Percentiles rank a stretch among this genome's conserved stretches.
phyloP scores from a whole-genome alignment of 2,888 invertebrate species.

The Atethmia centrago region DNA sequence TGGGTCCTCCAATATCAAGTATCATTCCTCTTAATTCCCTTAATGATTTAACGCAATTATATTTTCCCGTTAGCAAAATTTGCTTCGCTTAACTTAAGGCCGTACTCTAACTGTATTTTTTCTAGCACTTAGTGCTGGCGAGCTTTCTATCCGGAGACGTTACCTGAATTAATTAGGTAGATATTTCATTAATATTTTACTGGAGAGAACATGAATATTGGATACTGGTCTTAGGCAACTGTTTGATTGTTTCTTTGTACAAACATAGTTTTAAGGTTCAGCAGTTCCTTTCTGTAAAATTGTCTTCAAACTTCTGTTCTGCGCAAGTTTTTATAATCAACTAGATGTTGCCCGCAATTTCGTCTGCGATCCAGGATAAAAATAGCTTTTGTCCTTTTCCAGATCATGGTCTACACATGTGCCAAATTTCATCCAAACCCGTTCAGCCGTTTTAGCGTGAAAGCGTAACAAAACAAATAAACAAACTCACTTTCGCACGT shows the following conservation, averaged over 20 bases:
- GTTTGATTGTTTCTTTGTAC: neutral
- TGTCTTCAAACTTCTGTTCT: no score
- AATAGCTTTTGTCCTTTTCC: no score
- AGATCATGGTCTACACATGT: no score
- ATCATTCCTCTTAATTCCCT: slow-evolving; percentile 24
- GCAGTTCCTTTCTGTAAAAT: neutral
- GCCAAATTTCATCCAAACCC: no score
- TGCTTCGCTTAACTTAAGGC: slow-evolving; percentile 40
- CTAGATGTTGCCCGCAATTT: no score
- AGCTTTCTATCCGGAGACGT: slow-evolving; percentile 55
- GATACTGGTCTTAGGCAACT: slow-evolving; percentile 21
- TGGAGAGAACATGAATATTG: no score
- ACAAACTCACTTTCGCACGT: no score
- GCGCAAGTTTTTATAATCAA: neutral
- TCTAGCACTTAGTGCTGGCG: slow-evolving; percentile 48
- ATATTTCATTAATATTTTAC: slow-evolving; percentile 59
- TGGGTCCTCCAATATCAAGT: slow-evolving; percentile 28
- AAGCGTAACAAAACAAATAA: no score
- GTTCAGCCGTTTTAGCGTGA: no score
- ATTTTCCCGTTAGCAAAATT: slow-evolving; percentile 33
- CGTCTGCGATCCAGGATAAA: no score
- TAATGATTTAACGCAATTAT: slow-evolving; percentile 52
- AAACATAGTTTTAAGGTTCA: no score
- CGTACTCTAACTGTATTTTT: slow-evolving; percentile 58
- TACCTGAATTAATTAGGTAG: slow-evolving; percentile 66